Percentiles rank a stretch among this genome's conserved stretches.
Evolutionary conservation across 2,888 invertebrate genomes (phyloP).

Genomic region (Drosophila neotestacea): DNA sequence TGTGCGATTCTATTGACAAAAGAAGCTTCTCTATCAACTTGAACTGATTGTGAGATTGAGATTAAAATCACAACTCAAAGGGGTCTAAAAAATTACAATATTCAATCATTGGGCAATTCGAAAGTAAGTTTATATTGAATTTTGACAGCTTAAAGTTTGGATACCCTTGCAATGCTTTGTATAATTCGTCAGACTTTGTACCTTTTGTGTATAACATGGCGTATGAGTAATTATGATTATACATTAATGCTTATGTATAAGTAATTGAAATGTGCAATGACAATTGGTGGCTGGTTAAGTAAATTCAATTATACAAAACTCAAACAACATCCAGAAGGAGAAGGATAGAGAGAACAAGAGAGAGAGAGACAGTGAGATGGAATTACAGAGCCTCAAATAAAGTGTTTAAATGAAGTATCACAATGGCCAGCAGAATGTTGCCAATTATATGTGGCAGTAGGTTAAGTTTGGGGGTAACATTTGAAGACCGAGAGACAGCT

Average conservation of each 20-base stretch:
- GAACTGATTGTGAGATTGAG: background rate
- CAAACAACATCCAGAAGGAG: constrained; percentile 33
- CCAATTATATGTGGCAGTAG: constrained; percentile 15
- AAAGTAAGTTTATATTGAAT: too few species aligned
- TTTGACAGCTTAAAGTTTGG: too few species aligned
- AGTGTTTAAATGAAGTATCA: constrained; percentile 49
- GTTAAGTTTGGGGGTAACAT: constrained; percentile 8
- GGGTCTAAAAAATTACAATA: background rate
- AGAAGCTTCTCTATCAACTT: background rate
- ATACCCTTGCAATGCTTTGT: too few species aligned
- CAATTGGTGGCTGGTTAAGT: constrained; percentile 9
- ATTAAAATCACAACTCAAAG: background rate
- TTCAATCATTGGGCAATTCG: too few species aligned
- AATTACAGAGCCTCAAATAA: constrained; percentile 27
- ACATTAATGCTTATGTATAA: background rate
- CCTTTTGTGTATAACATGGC: background rate
- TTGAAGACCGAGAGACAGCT: constrained; percentile 6
- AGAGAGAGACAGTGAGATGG: background rate
- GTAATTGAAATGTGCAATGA: constrained; percentile 19
- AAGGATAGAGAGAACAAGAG: background rate
- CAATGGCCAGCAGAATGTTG: constrained; percentile 31
- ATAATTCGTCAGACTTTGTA: background rate
- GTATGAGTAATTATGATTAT: constrained; percentile 21
- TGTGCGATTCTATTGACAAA: background rate
- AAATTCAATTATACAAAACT: constrained; percentile 2